A percentile compares a stretch with the other conserved stretches of the same genome.
These are phyloP conservation scores for Suricata suricatta DNA, from an alignment of 2,113 vertebrate genomes.

Conservation along the genomic window DNA sequence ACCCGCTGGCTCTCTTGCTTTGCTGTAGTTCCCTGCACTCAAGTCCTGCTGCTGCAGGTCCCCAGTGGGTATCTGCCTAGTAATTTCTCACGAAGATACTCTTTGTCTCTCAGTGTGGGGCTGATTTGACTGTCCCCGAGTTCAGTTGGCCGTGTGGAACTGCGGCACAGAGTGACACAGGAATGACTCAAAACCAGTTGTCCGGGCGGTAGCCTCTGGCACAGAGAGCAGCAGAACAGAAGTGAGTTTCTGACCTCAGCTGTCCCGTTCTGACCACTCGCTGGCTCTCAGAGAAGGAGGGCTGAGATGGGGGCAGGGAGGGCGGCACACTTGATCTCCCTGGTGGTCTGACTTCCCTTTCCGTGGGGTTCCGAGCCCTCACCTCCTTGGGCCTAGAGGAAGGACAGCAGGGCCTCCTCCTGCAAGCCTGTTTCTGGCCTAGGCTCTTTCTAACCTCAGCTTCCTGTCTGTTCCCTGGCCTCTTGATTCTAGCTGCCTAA, in stretches of 20 bases:
- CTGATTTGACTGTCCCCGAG: neutral
- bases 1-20: neutral
- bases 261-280: too few relatives aligned
- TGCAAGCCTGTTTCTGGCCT: slow-evolving; percentile 37
- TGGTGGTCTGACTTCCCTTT: neutral
- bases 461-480: slow-evolving; percentile 62
- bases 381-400: neutral
- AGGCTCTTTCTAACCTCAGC: slow-evolving; percentile 32
- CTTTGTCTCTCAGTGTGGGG: neutral
- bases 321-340: neutral
- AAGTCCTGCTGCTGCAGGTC: neutral
- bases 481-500: slow-evolving; percentile 48
- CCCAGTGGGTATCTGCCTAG: neutral
- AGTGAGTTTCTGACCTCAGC: neutral
- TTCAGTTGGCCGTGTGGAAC: neutral
- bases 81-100: neutral
- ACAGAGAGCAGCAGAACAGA: neutral
- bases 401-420: neutral
- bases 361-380: accelerated
- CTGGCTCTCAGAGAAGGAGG: neutral
- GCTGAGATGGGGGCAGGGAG: neutral
- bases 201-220: neutral
- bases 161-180: neutral
- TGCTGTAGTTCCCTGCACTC: neutral
- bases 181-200: slow-evolving; percentile 21